Conservation (phyloP, 92 coral and sea anemone genomes). For the Chrysogorgia sp. region DNA sequence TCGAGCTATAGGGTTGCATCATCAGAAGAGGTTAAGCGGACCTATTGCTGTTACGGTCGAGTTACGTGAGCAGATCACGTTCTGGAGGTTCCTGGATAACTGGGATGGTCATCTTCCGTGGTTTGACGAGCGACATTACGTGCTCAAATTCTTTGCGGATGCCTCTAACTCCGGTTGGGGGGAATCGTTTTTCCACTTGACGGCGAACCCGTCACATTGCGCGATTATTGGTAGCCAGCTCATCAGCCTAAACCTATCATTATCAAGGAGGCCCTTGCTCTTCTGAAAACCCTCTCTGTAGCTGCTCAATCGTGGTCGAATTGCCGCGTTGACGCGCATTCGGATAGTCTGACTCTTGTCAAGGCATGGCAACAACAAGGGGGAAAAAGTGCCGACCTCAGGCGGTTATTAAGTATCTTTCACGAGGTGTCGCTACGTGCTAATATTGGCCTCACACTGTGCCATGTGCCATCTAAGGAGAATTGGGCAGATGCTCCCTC, state of each 20-base stretch:
- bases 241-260: slow-evolving; percentile 50
- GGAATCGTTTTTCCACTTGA: neutral
- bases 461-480: slow-evolving; percentile 20
- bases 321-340: slow-evolving; percentile 63
- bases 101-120: no score
- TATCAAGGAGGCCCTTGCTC: slow-evolving; percentile 65
- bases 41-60: neutral
- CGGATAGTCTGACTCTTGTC: slow-evolving; percentile 61
- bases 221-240: neutral
- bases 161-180: slow-evolving; percentile 38
- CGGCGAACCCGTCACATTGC: neutral
- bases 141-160: neutral
- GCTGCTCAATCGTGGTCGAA: slow-evolving; percentile 45
- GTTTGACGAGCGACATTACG: neutral
- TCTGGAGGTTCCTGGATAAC: no score
- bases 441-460: slow-evolving; percentile 22
- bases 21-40: neutral
- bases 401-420: slow-evolving; percentile 48
- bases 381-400: slow-evolving; percentile 63
- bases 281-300: slow-evolving; percentile 50
- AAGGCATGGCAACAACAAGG: slow-evolving; percentile 72
- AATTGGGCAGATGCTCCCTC: slow-evolving; percentile 19
- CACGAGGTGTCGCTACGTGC: slow-evolving; percentile 33
- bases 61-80: neutral
- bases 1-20: slow-evolving; percentile 39